Evolutionary conservation across 2,113 vertebrate species (phyloP), one percentile per base, ranked within the genome.

Genomic region (Micromys minutus): DNA sequence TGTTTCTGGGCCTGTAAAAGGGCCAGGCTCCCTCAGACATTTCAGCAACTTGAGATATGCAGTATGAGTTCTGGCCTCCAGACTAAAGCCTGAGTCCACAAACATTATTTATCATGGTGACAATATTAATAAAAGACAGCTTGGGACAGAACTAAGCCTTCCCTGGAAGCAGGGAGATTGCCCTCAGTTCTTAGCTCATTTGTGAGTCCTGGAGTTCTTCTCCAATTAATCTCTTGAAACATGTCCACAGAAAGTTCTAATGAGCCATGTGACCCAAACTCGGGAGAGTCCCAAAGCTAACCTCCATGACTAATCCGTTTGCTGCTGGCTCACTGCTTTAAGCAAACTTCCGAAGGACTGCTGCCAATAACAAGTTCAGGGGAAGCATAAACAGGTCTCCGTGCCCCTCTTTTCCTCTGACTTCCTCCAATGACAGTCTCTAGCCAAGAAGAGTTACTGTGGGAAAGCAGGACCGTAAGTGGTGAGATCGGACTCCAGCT

Each of bases 371-470:
- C 88, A 79, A 67, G 24, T 74, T 87, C 86, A 77, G 34, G 84
- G 29, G 80, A 80, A 71, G 42, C 16, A 42, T 22, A 71, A 86
- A 61, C 34, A 80, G 74, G 47, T 50, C 17, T 88, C 88, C 13
- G 12, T 39, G 67, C 85, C 31, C 29, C 47, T 89, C 69, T 52
- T 59, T 13, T 45, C 7, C 22, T 80, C 2, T 26, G 36, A 6
- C 80, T 89, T 88, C 57, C 90, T 94, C 83, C 61, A 75, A 9
- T 45, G 72, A 74, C 71, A 94, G 86, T 79, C 61, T 96, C 29
- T 71, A 50, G 71, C 42, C 26, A 94, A 42, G 75, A 90, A 91
- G 50, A 93, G 86, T 87, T 47, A 86, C 21, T 63, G 47, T 72
- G 52, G 16, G 31, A 0, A 76, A 55, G 65, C 74, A 3, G 29